These are phyloP conservation scores for Halisarca cf. caerulea DNA, from an alignment of 37 sponge, comb jelly and placozoan species.

Conservation along the genomic window DNA sequence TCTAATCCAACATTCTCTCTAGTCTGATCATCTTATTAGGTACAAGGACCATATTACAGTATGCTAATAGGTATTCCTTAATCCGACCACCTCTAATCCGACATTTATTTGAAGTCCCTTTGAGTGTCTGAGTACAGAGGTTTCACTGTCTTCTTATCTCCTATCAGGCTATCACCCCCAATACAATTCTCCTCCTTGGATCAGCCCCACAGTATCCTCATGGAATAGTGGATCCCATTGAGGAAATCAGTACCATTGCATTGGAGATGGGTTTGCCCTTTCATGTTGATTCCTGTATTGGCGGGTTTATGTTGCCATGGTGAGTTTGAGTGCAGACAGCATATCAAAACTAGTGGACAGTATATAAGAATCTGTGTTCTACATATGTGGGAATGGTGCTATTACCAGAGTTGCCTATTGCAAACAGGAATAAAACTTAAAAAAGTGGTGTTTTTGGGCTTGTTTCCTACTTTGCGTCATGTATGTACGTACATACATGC, in stretches of 20 bases:
- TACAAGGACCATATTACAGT: too few species aligned
- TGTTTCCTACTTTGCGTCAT: too few species aligned
- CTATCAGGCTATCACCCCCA: slow-evolving; percentile 60
- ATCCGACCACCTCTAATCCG: neutral
- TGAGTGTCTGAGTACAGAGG: neutral
- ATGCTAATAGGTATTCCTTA: too few species aligned
- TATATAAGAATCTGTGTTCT: too few species aligned
- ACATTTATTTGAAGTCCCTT: neutral
- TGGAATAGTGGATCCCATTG: slow-evolving; percentile 84
- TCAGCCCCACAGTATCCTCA: slow-evolving; percentile 89
- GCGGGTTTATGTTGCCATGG: slow-evolving; percentile 93
- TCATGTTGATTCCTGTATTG: slow-evolving; percentile 93
- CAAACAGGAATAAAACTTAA: too few species aligned
- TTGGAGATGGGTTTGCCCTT: slow-evolving; percentile 58
- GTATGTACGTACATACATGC: too few species aligned
- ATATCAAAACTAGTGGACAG: too few species aligned
- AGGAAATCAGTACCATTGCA: slow-evolving; percentile 61
- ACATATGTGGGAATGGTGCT: too few species aligned
- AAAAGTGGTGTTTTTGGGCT: too few species aligned
- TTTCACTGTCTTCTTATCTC: neutral
- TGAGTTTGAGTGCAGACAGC: slow-evolving; percentile 28
- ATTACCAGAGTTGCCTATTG: too few species aligned
- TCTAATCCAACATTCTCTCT: too few species aligned
- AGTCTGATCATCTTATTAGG: too few species aligned
- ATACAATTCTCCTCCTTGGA: slow-evolving; percentile 78